Base-by-base conservation (phyloP, 2,797 vertebrate genomes). In the Sus cebifrons region DNA sequence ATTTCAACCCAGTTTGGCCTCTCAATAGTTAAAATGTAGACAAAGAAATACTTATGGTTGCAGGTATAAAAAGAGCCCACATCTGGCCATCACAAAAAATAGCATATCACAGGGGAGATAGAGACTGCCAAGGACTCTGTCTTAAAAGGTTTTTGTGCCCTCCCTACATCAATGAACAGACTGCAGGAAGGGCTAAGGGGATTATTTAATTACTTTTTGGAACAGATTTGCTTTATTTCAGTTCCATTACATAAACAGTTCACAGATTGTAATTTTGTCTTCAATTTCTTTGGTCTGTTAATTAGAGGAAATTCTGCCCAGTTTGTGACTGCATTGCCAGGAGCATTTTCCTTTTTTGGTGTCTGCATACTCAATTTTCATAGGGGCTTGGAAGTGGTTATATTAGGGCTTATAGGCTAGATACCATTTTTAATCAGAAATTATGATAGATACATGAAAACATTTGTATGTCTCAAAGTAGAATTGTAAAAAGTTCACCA, bases 211-310 rank as follows among this genome's bases (percentile, higher is more conserved):
- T 58, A 67, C 40, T 91, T 62, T 54, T 77, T 23, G 68, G 83
- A 91, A 67, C 60, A 88, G n/a, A 36, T 74, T 94, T 88, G 65
- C 27, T 84, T 74, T 94, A 56, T 67, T 91, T 91, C 52, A 49
- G 56, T 62, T 54, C 17, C 40, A 87, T 16, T 56, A 5, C 13
- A 56, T 88, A 93, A 93, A 5, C 5, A 67, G 23, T 90, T 36
- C 75, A 54, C 40, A 78, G 49, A 78, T 29, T 85, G 0, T 71
- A 84, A 74, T 79, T 91, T 93, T 82, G 64, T 65, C 49, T 40
- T 91, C 14, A 36, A 44, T 84, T 91, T 8, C 21, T 49, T 93
- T 85, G 40, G 21, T 84, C 78, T 94, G 52, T 85, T 86, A 91
- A 74, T 73, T 91, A 49, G 20, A 93, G 32, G 36, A 78, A 87